Evolutionary conservation across 2,888 invertebrate genomes (phyloP), one percentile per base, ranked within the genome.

Genomic region (Cheilosia urbana): DNA sequence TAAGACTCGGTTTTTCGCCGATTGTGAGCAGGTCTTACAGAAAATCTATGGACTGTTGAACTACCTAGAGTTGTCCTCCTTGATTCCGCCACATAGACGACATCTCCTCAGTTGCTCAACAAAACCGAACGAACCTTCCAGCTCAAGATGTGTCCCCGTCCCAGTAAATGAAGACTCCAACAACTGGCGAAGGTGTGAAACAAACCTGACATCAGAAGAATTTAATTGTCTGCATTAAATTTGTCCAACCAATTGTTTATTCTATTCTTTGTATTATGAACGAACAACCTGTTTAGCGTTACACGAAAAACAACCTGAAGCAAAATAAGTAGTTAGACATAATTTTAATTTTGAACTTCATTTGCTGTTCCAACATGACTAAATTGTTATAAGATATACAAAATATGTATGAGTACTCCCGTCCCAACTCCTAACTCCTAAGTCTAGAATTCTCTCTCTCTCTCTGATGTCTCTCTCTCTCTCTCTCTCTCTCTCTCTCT

Each of bases 1-100:
- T 40, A 91, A 95, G 96, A 88, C 93, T 97, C 89, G 97, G 97
- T 45, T 92, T 97, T 87, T n/a, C n/a, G 96, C 96, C 24, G 93
- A 94, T 79, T 93, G 95, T 91, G 95, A 96, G 90, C 93, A 93
- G 83, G 95, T 96, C 40, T 92, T 98, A 81, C 94, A 95, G 88
- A 94, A 94, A 88, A 94, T 95, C 88, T 94, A 96, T 97, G 97
- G 27, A 27, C 27, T 27, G 0, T 27, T 27, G 27, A 7, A 27
- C 6, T 0, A 87, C 97, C 97, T 2, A 97, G 96, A 62, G 96
- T 96, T 34, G 89, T 92, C 77, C 88, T 92, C 40, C 87, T 92
- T 21, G 92, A 92, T 88, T 82, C 89, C 15, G 88, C 89, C 27
- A 77, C 62, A 51, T 69, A 77, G 42, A 42, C 47, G 34, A 34